Evolutionary conservation across 1,140 invertebrate genomes (phyloP), one percentile per base, ranked within the genome.

Genomic region (Pinna nobilis): DNA sequence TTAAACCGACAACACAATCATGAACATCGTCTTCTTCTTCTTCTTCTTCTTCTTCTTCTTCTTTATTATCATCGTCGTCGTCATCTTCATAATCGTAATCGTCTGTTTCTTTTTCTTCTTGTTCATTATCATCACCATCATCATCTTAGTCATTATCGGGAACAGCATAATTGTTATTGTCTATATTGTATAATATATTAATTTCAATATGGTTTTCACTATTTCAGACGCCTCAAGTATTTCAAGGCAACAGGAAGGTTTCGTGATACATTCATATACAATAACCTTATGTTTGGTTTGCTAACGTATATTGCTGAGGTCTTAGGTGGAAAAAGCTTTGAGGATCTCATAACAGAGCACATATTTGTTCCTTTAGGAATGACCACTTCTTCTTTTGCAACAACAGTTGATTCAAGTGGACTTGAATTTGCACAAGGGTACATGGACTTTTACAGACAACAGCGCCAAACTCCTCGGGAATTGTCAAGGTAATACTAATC

Each of bases 251-350:
- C 41, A n/a, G 51, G 63, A 0, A 18, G 32, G 18, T 81, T 79
- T 41, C 47, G 80, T 28, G 70, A 53, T 7, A 79, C 68, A 57
- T 77, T 68, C 37, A 60, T 49, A 53, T 81, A 81, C 57, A 81
- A 51, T 23, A 77, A 76, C 23, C 35, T 78, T 13, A 77, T 75
- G 68, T 81, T 77, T 47, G 77, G 74, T 3, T 2, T 81, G n/a
- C n/a, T 76, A 9, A 77, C 80, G 2, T 28, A 61, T 23, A 70
- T 81, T 13, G 61, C 71, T 2, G 77, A 81, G 53, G 6, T 63
- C 1, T 37, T 81, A 28, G 74, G 80, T 11, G 69, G 71, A 13
- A 65, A 72, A 30, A 72, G 44, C 11, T 81, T 77, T 77, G 80
- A 81, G 68, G 47, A 74, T 9, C 61, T 81, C 41, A 66, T 79